Conservation (phyloP, 2,797 vertebrate genomes). For the Danio aesculapii region DNA sequence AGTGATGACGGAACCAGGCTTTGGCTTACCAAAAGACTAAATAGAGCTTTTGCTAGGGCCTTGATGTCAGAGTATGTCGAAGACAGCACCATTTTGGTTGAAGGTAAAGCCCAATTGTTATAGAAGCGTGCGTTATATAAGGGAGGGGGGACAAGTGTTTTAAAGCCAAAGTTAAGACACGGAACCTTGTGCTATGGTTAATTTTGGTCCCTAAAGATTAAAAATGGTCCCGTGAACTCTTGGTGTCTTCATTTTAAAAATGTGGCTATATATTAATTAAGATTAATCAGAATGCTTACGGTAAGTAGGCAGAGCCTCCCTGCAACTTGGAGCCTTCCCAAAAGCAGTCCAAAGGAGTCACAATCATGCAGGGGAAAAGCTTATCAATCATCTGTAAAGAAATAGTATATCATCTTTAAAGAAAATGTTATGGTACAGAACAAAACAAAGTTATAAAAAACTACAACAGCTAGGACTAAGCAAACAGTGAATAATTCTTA, state of each 20-base stretch:
- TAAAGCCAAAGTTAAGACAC: neutral
- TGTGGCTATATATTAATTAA: neutral
- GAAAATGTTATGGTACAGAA: conserved; percentile 8
- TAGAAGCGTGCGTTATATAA: conserved; percentile 39
- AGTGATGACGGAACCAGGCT: conserved; percentile 49
- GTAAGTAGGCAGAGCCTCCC: conserved; percentile 96
- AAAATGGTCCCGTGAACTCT: neutral
- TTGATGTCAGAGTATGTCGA: conserved; percentile 55
- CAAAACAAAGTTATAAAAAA: conserved; percentile 1
- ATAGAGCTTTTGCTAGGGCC: conserved; percentile 47
- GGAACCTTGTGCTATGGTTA: neutral
- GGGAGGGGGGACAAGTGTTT: conserved; percentile 5
- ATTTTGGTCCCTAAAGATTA: neutral
- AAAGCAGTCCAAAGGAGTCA: conserved; percentile 98
- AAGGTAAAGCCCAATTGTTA: conserved; percentile 44
- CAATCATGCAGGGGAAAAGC: conserved; percentile 97
- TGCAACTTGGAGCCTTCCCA: conserved; percentile 99
- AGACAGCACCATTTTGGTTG: conserved; percentile 31
- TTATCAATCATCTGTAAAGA: conserved; percentile 95
- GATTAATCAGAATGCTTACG: conserved; percentile 83
- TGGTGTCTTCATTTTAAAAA: neutral
- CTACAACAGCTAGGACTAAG: neutral
- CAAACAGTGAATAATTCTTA: conserved; percentile 69
- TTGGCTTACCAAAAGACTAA: conserved; percentile 50
- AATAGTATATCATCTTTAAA: conserved; percentile 27